Evolutionary conservation across 2,113 vertebrate species (phyloP), one percentile per base, ranked within the genome.

Genomic region (Camelus bactrianus): DNA sequence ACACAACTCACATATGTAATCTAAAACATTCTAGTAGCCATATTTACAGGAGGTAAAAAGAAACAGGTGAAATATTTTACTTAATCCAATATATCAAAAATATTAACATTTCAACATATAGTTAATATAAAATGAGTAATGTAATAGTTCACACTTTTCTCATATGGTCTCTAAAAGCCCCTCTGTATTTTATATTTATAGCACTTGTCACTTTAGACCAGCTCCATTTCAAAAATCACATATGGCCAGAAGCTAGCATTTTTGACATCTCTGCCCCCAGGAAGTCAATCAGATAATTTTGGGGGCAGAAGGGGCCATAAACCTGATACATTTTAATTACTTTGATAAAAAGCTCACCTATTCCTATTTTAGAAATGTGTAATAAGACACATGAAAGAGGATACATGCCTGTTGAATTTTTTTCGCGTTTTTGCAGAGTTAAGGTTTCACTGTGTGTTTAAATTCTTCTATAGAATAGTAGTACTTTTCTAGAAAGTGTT

Each of bases 401-500:
- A 95, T 81, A 64, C 0, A 28, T n/a, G 9, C 62, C 22, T 76
- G 0, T 46, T 62, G 48, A 15, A n/a, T 83, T 87, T 79, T 35
- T 80, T 67, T 20, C 30, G 76, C 22, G 35, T 38, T 83, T 93
- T 92, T 64, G 2, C 50, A 54, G 20, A 77, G 19, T 82, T 60
- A 50, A 52, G 19, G 50, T 58, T 95, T 97, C 5, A 42, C 19
- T 77, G 16, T 85, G 73, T 42, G 65, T 73, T 64, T 75, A 75
- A 86, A 62, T 46, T 2, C 24, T 58, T 5, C 28, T 76, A 2
- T 67, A 58, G 35, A 91, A 89, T 38, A 32, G 56, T n/a, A 58
- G n/a, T 95, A 26, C 22, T 92, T 81, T 91, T 38, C 54, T 72
- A 52, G 58, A 14, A 77, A 87, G 91, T 17, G 8, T 52, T 92